phyloP scores from a whole-genome alignment of 1,140 invertebrate genomes.

The Heliconius hermathena region DNA sequence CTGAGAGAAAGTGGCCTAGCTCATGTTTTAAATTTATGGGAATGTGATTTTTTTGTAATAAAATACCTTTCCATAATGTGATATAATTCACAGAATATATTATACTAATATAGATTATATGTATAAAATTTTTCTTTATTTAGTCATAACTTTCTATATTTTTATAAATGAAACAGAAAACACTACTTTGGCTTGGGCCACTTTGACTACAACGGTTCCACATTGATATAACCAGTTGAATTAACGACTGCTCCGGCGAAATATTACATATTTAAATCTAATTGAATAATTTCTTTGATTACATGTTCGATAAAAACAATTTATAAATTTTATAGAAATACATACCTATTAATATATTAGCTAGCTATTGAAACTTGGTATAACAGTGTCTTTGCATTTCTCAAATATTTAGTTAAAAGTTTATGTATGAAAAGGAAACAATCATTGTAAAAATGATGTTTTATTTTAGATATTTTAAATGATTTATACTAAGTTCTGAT shows the following conservation, averaged over 20 bases:
- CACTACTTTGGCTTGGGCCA: not conserved
- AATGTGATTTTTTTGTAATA: not conserved
- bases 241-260: not conserved
- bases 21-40: not conserved
- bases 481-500: not conserved
- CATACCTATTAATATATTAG: not conserved
- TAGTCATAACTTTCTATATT: not conserved
- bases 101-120: not conserved
- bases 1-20: not conserved
- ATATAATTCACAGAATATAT: not conserved
- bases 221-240: not conserved
- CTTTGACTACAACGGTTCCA: not conserved
- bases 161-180: not conserved
- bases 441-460: not conserved
- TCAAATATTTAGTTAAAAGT: no score
- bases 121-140: not conserved
- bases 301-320: not conserved
- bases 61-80: not conserved
- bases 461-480: not conserved
- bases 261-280: slow-evolving; percentile 1
- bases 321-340: not conserved
- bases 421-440: not conserved
- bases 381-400: not conserved
- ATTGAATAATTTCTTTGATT: slow-evolving; percentile 13
- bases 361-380: not conserved